phyloP scores from a whole-genome alignment of 2,113 vertebrate genomes.

The Myodes glareolus region DNA sequence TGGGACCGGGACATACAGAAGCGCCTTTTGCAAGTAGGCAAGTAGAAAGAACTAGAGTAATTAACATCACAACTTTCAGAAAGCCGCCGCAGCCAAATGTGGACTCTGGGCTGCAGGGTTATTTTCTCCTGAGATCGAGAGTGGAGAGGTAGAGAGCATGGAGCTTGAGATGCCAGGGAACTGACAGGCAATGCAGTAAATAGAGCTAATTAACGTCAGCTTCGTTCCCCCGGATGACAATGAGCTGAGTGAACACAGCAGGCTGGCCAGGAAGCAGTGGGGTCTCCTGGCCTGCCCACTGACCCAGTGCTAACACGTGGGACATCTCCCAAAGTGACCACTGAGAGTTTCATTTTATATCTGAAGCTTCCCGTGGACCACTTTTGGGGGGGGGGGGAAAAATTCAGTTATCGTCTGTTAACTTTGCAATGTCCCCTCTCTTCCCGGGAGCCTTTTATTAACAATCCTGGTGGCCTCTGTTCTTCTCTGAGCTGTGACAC shows the following conservation, averaged over 20 bases:
- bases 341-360: background rate
- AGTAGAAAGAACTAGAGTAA: background rate
- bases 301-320: background rate
- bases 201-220: slow-evolving; percentile 60
- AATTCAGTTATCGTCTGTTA: background rate
- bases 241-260: background rate
- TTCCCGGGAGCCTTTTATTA: background rate
- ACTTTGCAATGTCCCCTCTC: background rate
- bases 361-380: background rate
- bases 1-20: background rate
- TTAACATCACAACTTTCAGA: background rate
- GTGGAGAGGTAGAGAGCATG: background rate
- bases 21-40: background rate
- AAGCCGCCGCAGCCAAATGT: fast-evolving
- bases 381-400: background rate
- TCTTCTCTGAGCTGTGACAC: background rate
- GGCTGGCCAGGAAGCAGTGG: background rate
- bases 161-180: background rate
- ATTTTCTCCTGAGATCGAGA: background rate
- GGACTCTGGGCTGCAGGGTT: background rate
- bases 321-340: background rate
- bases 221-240: background rate
- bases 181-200: slow-evolving; percentile 61
- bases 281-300: background rate
- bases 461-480: background rate